phyloP scores from a whole-genome alignment of 2,888 invertebrate species.

The Linyphia triangularis region DNA sequence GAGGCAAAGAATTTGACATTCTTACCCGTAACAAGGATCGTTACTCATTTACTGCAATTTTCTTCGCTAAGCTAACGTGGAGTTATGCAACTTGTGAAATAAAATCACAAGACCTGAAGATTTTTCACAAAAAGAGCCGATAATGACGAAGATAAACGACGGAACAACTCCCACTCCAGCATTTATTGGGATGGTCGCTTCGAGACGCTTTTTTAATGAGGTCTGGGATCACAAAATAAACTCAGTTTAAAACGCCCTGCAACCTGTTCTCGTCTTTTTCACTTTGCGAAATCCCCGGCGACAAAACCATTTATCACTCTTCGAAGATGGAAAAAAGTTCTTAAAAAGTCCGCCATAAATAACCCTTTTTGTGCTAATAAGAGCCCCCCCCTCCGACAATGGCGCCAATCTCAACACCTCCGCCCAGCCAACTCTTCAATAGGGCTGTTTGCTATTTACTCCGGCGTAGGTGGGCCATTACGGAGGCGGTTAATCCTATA shows the following conservation, averaged over 20 bases:
- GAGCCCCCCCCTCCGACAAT: neutral
- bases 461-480: conserved; percentile 12
- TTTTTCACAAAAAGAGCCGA: neutral
- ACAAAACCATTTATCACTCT: neutral
- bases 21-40: no score
- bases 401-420: conserved; percentile 24
- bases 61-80: no score
- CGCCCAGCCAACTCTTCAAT: conserved; percentile 10
- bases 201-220: neutral
- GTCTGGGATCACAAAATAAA: neutral
- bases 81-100: no score
- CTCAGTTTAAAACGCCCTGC: neutral
- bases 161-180: neutral
- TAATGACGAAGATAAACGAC: neutral
- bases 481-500: conserved; percentile 34
- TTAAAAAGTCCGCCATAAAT: conserved; percentile 9
- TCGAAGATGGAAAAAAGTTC: neutral
- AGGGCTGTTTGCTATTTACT: conserved; percentile 49
- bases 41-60: no score
- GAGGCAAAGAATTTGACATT: no score
- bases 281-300: neutral
- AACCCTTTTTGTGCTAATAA: conserved; percentile 20
- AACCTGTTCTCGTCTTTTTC: neutral
- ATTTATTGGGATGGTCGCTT: neutral
- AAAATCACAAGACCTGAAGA: neutral